Base-by-base conservation (phyloP, 2,113 vertebrate species). In the Ceyx cyanopectus region DNA sequence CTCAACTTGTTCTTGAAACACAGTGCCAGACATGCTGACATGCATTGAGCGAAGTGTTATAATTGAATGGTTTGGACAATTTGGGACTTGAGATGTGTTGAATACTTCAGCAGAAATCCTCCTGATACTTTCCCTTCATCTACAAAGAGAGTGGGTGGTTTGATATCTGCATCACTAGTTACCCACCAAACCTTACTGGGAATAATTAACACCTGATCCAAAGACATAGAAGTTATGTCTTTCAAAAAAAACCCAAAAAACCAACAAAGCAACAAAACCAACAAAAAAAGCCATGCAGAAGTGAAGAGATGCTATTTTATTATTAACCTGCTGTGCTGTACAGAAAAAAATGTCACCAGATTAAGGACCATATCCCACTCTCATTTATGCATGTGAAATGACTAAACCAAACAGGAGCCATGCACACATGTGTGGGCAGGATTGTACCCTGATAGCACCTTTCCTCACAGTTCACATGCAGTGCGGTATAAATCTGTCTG, bases 171-270 rank as follows among this genome's bases (percentile, higher is more conserved):
- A 85, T 97, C 91, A 45, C 95, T 92, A 76, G 95, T 80, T 94
- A 90, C 95, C 96, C 90, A 94, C 96, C 92, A 96, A 97, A 83
- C 89, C 96, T 94, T 95, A 92, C 96, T 93, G 81, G 91, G 84
- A 95, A 96, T 95, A 97, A 97, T 96, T 95, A 97, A 91, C n/a
- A 60, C 93, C 96, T 77, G 75, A 97, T 97, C 94, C 94, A 95
- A 94, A 96, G 94, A 92, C 70, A 91, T 53, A 77, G 82, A 88
- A 82, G 92, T 51, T 91, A 89, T 76, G 92, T 91, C 89, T 92
- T 69, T 57, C 14, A 51, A 29, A 53, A 78, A 51, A 56, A 50
- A 51, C 37, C 9, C 9, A 37, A 37, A 37, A 37, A 37, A 37
- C 10, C 37, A 37, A 37, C 37, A 37, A 37, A 37, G 9, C 37